Conservation (phyloP, 1,140 invertebrate species). For the Pseudobourletiella spinata region DNA sequence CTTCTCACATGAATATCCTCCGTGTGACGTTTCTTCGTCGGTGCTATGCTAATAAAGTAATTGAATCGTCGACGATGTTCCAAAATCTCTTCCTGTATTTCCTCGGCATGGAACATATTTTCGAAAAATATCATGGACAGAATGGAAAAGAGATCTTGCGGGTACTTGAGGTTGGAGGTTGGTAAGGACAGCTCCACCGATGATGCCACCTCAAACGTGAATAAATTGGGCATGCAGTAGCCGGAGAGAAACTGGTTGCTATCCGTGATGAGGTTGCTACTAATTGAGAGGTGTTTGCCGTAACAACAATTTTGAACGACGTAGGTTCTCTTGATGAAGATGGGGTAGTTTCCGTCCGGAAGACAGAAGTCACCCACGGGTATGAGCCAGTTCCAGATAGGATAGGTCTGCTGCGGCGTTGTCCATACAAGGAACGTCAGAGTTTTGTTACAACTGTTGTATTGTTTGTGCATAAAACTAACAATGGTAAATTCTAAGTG, state of each 20-base stretch:
- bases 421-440: background rate
- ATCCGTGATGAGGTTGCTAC: background rate
- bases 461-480: background rate
- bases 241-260: background rate
- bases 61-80: background rate
- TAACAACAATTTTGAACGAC: background rate
- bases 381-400: background rate
- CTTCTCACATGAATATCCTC: background rate
- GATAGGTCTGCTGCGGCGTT: background rate
- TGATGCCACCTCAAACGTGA: background rate
- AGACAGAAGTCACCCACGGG: background rate
- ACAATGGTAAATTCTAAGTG: background rate
- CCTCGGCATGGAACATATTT: slow-evolving; percentile 1
- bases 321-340: background rate
- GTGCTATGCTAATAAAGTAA: background rate
- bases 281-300: background rate
- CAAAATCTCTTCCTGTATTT: background rate
- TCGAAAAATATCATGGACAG: background rate
- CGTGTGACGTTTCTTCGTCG: background rate
- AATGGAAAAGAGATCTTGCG: background rate
- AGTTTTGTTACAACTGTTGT: background rate
- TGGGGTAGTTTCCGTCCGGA: background rate
- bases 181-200: background rate
- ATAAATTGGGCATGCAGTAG: background rate
- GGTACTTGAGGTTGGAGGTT: background rate